Conservation (phyloP, 2,888 invertebrate species). For the Catocala sponsa region DNA sequence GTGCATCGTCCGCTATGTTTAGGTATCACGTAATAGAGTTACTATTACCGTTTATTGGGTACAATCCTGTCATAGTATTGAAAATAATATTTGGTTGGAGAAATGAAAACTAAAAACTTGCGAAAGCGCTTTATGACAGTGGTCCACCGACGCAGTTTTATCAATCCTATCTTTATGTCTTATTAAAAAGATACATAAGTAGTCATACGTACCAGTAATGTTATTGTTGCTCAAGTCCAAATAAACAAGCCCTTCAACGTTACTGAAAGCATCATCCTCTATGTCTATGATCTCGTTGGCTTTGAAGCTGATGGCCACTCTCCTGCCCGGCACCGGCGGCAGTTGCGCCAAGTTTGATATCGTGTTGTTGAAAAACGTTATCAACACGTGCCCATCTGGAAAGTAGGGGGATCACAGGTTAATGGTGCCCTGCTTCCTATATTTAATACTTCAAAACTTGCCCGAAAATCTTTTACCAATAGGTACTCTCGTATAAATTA, state of each 20-base stretch:
- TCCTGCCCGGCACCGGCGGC: constrained; percentile 74
- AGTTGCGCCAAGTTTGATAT: constrained; percentile 82
- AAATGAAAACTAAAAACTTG: too few relatives aligned
- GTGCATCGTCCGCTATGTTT: too few relatives aligned
- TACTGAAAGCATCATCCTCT: constrained; percentile 83
- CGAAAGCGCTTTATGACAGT: too few relatives aligned
- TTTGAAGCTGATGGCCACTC: constrained; percentile 84
- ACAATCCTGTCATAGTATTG: too few relatives aligned
- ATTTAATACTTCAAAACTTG: constrained; percentile 7
- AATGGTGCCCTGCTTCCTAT: constrained; percentile 12
- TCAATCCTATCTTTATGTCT: too few relatives aligned
- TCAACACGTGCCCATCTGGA: constrained; percentile 80
- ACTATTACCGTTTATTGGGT: too few relatives aligned
- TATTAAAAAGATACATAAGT: background rate
- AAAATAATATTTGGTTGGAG: too few relatives aligned
- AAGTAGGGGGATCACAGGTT: constrained; percentile 35
- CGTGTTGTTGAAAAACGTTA: constrained; percentile 88
- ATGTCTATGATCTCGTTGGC: constrained; percentile 85
- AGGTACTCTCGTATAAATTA: constrained; percentile 18
- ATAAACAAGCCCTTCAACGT: constrained; percentile 81
- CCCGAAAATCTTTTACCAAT: constrained; percentile 7
- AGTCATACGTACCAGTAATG: constrained; percentile 78
- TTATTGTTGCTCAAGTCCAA: constrained; percentile 88
- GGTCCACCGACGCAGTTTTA: too few relatives aligned
- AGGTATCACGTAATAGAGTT: too few relatives aligned